A percentile compares a stretch with the other conserved stretches of the same genome.
Evolutionary conservation across 2,113 vertebrate species (phyloP).

Genomic region (Cairina moschata): DNA sequence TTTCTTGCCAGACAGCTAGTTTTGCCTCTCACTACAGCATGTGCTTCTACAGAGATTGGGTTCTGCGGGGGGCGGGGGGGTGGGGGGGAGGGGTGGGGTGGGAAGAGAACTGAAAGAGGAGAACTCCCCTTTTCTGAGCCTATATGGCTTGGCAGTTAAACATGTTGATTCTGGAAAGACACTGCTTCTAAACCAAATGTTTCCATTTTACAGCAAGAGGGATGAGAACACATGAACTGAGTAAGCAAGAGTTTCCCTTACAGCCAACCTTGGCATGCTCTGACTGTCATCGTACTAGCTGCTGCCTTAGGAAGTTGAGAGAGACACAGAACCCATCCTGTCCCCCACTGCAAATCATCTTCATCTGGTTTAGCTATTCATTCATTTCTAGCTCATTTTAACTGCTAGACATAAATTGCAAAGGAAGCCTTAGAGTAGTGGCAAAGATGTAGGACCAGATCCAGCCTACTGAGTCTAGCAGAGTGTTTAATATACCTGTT

Average conservation of each 20-base stretch:
- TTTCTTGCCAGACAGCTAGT: conserved; percentile 45
- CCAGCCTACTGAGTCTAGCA: not conserved
- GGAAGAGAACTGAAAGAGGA: not conserved
- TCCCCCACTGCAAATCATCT: not conserved
- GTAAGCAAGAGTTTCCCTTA: not conserved
- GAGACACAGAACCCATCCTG: not conserved
- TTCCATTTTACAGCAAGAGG: not conserved
- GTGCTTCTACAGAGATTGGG: not conserved
- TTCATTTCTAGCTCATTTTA: conserved; percentile 20
- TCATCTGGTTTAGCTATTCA: conserved; percentile 10
- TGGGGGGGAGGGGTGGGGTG: no score
- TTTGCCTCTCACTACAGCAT: not conserved
- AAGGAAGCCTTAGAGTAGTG: not conserved
- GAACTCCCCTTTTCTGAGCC: not conserved
- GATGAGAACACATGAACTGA: not conserved
- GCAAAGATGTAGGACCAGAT: not conserved
- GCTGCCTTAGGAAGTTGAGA: not conserved
- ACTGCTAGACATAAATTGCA: not conserved
- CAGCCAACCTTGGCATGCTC: not conserved
- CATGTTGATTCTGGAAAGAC: not conserved
- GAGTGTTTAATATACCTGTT: not conserved
- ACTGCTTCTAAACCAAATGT: not conserved
- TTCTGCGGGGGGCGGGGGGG: not conserved
- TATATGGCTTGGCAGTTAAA: not conserved
- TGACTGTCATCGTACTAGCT: not conserved